Evolutionary conservation across 2,888 invertebrate genomes (phyloP).

Genomic region (Trachelus iudaicus): DNA sequence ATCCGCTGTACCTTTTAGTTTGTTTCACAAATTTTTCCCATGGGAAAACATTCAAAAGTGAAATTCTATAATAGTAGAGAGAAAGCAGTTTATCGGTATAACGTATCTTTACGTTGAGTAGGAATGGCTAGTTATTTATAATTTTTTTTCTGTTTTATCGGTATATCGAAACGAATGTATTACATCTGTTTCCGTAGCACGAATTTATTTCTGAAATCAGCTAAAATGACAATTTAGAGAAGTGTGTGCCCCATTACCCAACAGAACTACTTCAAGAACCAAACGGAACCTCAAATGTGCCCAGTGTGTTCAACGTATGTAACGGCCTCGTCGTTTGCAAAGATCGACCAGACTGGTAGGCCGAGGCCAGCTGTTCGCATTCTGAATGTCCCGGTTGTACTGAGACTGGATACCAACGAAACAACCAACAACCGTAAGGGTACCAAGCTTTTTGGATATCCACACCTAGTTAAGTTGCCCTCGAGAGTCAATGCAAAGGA

Average conservation of each 20-base stretch:
- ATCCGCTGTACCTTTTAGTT: constrained; percentile 22
- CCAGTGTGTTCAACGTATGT: constrained; percentile 52
- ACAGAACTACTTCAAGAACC: constrained; percentile 61
- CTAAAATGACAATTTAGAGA: constrained; percentile 47
- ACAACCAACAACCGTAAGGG: constrained; percentile 65
- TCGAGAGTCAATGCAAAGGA: constrained; percentile 67
- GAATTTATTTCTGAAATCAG: constrained; percentile 44
- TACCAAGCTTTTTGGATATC: constrained; percentile 69
- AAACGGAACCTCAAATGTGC: constrained; percentile 49
- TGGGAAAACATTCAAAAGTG: neutral
- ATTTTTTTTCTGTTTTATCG: neutral
- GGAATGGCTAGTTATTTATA: neutral
- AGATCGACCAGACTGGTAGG: constrained; percentile 59
- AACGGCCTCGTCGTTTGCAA: constrained; percentile 53
- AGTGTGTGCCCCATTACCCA: constrained; percentile 47
- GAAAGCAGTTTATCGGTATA: neutral
- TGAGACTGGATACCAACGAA: constrained; percentile 68
- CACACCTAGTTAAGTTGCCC: constrained; percentile 69
- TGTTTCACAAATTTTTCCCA: constrained; percentile 37
- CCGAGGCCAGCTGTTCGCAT: constrained; percentile 62
- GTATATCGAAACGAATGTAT: neutral
- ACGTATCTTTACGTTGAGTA: neutral
- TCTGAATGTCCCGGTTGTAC: constrained; percentile 69
- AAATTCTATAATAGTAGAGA: neutral
- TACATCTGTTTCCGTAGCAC: neutral